Conservation (phyloP, 2,888 invertebrate genomes). For the Drosophila infuscata region DNA sequence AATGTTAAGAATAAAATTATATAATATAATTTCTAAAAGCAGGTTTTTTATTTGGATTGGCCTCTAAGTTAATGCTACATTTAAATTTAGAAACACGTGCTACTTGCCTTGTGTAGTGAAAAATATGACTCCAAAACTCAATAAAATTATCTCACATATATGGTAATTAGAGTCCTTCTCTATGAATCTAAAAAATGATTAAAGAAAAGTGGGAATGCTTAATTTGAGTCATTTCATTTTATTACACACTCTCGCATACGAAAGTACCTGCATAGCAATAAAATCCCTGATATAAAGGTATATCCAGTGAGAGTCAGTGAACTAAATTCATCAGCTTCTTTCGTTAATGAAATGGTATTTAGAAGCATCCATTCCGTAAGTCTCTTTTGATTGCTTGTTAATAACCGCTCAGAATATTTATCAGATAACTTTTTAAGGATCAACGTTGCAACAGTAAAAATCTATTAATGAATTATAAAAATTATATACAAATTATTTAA, state of each 20-base stretch:
- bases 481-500: background rate
- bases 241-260: background rate
- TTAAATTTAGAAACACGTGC: background rate
- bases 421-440: constrained; percentile 65
- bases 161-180: constrained; percentile 52
- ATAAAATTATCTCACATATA: constrained; percentile 48
- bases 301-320: constrained; percentile 57
- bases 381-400: constrained; percentile 49
- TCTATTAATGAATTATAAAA: constrained; percentile 17
- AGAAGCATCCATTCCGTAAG: constrained; percentile 63
- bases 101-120: constrained; percentile 57
- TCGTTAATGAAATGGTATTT: constrained; percentile 59
- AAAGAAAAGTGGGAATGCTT: background rate
- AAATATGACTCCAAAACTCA: constrained; percentile 63
- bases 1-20: background rate
- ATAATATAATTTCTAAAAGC: background rate
- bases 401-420: constrained; percentile 63
- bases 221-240: background rate
- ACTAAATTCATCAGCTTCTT: constrained; percentile 66
- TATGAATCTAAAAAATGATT: constrained; percentile 37
- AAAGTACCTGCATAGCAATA: constrained; percentile 59
- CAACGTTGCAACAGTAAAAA: constrained; percentile 43
- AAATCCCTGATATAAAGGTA: constrained; percentile 57
- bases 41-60: background rate
- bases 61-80: too few relatives aligned